Conservation (phyloP, 2,797 vertebrate genomes). For the Meriones psammophilus region DNA sequence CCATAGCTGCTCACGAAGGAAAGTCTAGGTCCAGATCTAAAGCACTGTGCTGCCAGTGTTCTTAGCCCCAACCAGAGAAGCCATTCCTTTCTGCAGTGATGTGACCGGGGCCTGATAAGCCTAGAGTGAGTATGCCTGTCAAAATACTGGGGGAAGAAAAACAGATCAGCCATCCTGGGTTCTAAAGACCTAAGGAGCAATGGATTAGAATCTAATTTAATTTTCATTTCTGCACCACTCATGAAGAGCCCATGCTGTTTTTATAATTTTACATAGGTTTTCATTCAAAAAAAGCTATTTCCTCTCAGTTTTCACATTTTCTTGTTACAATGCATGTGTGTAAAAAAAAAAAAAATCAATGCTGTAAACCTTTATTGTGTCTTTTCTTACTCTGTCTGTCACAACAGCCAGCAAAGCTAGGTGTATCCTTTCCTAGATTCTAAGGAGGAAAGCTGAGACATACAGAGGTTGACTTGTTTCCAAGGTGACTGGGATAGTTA, state of each 20-base stretch:
- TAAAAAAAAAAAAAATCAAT: conserved; percentile 18
- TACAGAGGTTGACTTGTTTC: conserved; percentile 55
- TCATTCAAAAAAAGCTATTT: conserved; percentile 44
- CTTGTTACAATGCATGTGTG: neutral
- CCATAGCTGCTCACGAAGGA: conserved; percentile 70
- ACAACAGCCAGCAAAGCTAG: neutral
- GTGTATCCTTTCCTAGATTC: conserved; percentile 34
- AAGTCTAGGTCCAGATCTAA: conserved; percentile 54
- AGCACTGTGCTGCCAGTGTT: conserved; percentile 68
- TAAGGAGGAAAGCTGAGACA: conserved; percentile 36
- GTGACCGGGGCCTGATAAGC: conserved; percentile 40
- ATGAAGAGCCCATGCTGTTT: conserved; percentile 35
- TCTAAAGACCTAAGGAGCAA: neutral
- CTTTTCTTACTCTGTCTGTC: conserved; percentile 29
- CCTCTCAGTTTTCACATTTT: conserved; percentile 26
- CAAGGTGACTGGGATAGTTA: conserved; percentile 5
- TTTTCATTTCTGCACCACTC: conserved; percentile 50
- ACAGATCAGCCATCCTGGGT: neutral
- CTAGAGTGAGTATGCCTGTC: neutral
- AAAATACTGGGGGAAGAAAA: neutral
- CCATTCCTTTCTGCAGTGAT: conserved; percentile 56
- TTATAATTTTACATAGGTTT: conserved; percentile 61
- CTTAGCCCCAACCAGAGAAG: conserved; percentile 67
- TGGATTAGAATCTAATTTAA: conserved; percentile 36
- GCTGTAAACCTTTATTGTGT: conserved; percentile 9